Base-by-base conservation (phyloP, 1,140 invertebrate species). In the Drosophila insularis region DNA sequence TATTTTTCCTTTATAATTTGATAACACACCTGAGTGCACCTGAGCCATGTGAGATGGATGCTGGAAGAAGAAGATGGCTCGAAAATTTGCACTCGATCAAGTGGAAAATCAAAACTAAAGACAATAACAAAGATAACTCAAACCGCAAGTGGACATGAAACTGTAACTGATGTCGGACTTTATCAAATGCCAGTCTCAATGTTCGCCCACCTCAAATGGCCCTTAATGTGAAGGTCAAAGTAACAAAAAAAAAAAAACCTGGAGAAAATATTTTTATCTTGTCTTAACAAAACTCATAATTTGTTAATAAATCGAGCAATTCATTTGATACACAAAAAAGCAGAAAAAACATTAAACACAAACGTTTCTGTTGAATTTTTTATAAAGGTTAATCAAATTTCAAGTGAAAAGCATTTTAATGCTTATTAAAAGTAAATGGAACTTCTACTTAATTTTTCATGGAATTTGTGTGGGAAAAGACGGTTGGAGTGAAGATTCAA, bases 71-170 rank as follows among this genome's bases (percentile, higher is more conserved):
- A 37, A 66, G 56, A 6, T 21, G 31, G 50, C n/a, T 21, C 54
- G 53, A 65, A 78, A 50, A 67, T 89, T 87, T 87, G 84, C 84
- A 89, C 84, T 89, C 84, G 70, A 89, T 89, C 85, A 89, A 89
- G 84, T 89, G 84, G 84, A 89, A 89, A 89, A 89, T 89, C 80
- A 89, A 89, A 89, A 89, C 77, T 78, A 78, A 73, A 89, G 63
- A 68, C 70, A 68, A 60, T 50, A 46, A 56, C 56, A 64, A 17
- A 46, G 50, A 55, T 62, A 63, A 21, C 37, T 62, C 21, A 23
- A 14, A 14, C 2, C 13, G 23, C 13, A 40, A 35, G 19, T 17
- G 11, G 32, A 27, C 11, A 39, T 62, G 71, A 55, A 31, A 55
- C 21, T 55, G 14, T 46, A 8, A 46, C 43, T 50, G 43, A 50